phyloP scores from a whole-genome alignment of 2,797 vertebrate species.

The Microctenopoma lineatum region DNA sequence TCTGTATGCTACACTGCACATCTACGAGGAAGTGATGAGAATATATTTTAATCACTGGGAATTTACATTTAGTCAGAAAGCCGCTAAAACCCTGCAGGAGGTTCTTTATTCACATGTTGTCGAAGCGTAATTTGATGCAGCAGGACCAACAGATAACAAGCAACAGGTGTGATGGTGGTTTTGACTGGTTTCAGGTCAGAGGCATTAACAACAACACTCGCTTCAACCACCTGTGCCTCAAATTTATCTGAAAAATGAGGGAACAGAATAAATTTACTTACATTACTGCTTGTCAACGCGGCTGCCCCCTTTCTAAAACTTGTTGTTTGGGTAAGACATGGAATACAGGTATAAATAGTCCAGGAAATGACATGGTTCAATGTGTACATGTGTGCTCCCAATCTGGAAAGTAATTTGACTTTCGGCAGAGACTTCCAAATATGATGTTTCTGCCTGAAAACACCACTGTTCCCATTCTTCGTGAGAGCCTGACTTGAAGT shows the following conservation, averaged over 20 bases:
- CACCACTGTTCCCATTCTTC: background rate
- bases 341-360: background rate
- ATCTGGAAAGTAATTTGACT: too few relatives aligned
- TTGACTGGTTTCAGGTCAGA: slow-evolving; percentile 18
- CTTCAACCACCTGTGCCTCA: background rate
- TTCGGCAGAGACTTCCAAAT: background rate
- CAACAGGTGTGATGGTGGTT: slow-evolving; percentile 69
- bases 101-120: background rate
- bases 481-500: background rate
- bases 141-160: slow-evolving; percentile 35
- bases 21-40: background rate
- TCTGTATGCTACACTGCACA: background rate
- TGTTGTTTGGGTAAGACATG: slow-evolving; percentile 5
- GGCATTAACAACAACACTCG: slow-evolving; percentile 12
- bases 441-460: background rate
- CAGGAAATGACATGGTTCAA: background rate
- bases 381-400: too few relatives aligned
- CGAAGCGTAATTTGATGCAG: slow-evolving; percentile 48
- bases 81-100: background rate
- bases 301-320: background rate
- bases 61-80: background rate
- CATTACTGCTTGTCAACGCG: background rate
- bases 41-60: background rate
- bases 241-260: background rate
- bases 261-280: background rate